phyloP scores from a whole-genome alignment of 2,888 invertebrate species.

The Ophion obscuratus region DNA sequence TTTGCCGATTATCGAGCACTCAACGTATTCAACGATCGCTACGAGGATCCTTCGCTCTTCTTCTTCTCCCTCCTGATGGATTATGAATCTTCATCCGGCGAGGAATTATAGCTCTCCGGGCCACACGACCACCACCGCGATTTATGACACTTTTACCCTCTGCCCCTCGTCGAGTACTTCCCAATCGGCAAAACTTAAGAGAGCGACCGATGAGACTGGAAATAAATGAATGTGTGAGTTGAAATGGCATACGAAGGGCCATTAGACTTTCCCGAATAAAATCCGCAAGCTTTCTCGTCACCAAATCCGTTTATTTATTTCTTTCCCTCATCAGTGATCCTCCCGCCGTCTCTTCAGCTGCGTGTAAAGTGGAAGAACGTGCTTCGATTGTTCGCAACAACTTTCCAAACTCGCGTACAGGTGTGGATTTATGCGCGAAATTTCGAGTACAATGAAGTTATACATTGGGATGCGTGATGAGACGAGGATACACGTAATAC shows the following conservation, averaged over 20 bases:
- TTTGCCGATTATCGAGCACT: slow-evolving; percentile 62
- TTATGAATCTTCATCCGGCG: slow-evolving; percentile 69
- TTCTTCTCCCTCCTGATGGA: slow-evolving; percentile 67
- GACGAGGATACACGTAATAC: slow-evolving; percentile 37
- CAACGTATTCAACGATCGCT: slow-evolving; percentile 55
- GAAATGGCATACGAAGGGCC: neutral
- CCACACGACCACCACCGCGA: slow-evolving; percentile 58
- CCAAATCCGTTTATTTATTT: neutral
- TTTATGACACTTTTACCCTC: slow-evolving; percentile 58
- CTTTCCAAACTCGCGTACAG: slow-evolving; percentile 44
- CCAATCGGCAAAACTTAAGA: slow-evolving; percentile 25
- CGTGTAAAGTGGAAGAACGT: slow-evolving; percentile 36
- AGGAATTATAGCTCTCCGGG: slow-evolving; percentile 69
- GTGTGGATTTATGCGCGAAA: slow-evolving; percentile 15
- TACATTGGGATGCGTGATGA: slow-evolving; percentile 41
- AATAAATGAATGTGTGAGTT: slow-evolving; percentile 12
- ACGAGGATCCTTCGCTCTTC: slow-evolving; percentile 9
- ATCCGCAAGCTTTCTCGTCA: neutral
- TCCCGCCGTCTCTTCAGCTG: neutral
- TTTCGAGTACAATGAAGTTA: slow-evolving; percentile 26
- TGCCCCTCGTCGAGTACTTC: neutral
- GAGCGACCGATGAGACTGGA: slow-evolving; percentile 1
- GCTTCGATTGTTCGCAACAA: slow-evolving; percentile 42
- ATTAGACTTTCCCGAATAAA: slow-evolving; percentile 30
- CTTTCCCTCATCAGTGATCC: neutral